phyloP scores from a whole-genome alignment of 2,113 vertebrate species.

The Notechis scutatus region DNA sequence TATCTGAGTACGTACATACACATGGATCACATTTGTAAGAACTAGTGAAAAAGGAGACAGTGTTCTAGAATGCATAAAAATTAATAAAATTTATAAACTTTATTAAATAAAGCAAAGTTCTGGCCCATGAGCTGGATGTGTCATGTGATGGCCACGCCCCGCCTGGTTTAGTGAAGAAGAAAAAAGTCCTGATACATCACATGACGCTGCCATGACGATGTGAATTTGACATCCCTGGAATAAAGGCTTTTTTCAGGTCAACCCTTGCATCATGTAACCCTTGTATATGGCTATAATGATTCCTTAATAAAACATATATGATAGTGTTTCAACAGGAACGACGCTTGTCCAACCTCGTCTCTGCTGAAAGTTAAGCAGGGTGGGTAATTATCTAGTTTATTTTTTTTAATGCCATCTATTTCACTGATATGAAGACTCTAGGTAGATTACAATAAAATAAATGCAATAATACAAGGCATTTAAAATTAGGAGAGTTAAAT shows the following conservation, averaged over 20 bases:
- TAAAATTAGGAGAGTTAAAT: not conserved
- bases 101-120: not conserved
- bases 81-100: not conserved
- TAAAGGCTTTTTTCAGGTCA: not conserved
- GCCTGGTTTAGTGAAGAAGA: no score
- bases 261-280: not conserved
- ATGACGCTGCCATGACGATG: no score
- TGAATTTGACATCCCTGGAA: no score
- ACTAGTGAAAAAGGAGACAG: not conserved
- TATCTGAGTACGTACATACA: not conserved
- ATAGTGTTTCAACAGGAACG: not conserved
- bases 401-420: not conserved
- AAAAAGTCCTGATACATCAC: no score
- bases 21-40: not conserved
- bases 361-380: not conserved
- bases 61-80: not conserved
- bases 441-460: not conserved
- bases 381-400: not conserved
- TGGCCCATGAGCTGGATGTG: no score
- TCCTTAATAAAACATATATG: not conserved
- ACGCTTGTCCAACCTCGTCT: not conserved
- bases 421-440: not conserved
- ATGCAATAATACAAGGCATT: not conserved
- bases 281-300: not conserved
- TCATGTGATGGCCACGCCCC: no score